Percentiles rank a stretch among this genome's conserved stretches.
phyloP scores from a whole-genome alignment of 2,888 invertebrate genomes.

The Dryocosmus kuriphilus region DNA sequence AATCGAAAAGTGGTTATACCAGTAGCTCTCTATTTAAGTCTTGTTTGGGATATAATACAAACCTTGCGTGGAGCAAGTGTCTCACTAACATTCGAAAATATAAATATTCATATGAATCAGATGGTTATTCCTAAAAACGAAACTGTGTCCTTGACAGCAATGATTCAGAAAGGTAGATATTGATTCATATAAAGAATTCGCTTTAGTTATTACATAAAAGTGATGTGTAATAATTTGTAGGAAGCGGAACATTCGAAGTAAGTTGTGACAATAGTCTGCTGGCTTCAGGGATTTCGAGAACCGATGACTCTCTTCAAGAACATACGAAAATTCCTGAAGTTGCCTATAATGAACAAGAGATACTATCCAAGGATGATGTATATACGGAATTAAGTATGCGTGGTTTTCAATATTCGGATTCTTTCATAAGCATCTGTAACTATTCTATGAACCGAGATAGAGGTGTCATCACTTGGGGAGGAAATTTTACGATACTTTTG shows the following conservation, averaged over 20 bases:
- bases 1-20: conserved; percentile 82
- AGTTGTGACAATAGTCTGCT: conserved; percentile 84
- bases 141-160: conserved; percentile 66
- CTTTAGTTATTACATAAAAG: neutral
- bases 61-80: conserved; percentile 74
- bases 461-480: conserved; percentile 79
- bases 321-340: neutral
- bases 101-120: conserved; percentile 77
- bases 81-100: conserved; percentile 68
- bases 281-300: conserved; percentile 84
- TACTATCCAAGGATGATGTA: conserved; percentile 67
- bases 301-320: conserved; percentile 75
- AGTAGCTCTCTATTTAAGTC: conserved; percentile 80
- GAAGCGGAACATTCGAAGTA: conserved; percentile 78
- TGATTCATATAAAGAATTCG: neutral
- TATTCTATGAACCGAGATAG: conserved; percentile 75
- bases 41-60: conserved; percentile 79
- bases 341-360: neutral
- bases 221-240: conserved; percentile 33
- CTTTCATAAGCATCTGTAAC: conserved; percentile 78
- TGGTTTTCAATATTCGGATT: conserved; percentile 79
- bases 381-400: conserved; percentile 78
- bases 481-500: conserved; percentile 84
- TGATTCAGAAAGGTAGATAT: conserved; percentile 72
- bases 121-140: conserved; percentile 79